Base-by-base conservation (phyloP, 1,140 invertebrate species). In the Drosophila watanabei region DNA sequence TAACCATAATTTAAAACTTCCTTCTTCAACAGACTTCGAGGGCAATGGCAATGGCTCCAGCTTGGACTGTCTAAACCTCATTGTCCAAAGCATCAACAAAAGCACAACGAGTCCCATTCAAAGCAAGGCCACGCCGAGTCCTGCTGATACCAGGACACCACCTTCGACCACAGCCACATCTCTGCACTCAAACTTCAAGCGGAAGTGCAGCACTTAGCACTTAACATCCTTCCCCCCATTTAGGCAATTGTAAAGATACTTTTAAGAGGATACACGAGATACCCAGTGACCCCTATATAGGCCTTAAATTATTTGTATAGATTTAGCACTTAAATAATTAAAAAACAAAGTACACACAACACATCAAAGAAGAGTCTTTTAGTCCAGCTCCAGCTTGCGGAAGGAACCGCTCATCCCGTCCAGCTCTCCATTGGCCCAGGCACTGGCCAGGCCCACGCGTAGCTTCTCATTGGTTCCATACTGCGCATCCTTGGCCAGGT, bases 71-170 rank as follows among this genome's bases (percentile, higher is more conserved):
- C 93, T 95, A 0, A 95, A 94, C 88, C 93, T 95, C 72, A 95
- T 95, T 71, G 95, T 95, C n/a, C 95, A 95, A 91, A 95, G 94
- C 87, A 95, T 95, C 66, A 94, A 94, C 65, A 93, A 84, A 62
- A 90, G 71, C 75, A 76, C 82, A 16, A 81, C 76, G 32, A 75
- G 41, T 54, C 64, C 79, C 20, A 48, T 61, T 49, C 66, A 75
- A 33, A 65, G 18, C 37, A 77, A 62, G 58, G 49, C 60, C 28
- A 45, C 59, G 30, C 45, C 79, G 35, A 56, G 24, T n/a, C 9
- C 78, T 8, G 32, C 68, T 52, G 35, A 66, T 56, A 59, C 79
- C 54, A 68, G 58, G 20, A 63, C 65, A 6, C 48, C 77, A 52
- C 35, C 70, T 28, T 14, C 69, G 51, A 16, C 41, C 1, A 45